Evolutionary conservation across 2,888 invertebrate genomes (phyloP).

Genomic region (Petrolisthes manimaculis): DNA sequence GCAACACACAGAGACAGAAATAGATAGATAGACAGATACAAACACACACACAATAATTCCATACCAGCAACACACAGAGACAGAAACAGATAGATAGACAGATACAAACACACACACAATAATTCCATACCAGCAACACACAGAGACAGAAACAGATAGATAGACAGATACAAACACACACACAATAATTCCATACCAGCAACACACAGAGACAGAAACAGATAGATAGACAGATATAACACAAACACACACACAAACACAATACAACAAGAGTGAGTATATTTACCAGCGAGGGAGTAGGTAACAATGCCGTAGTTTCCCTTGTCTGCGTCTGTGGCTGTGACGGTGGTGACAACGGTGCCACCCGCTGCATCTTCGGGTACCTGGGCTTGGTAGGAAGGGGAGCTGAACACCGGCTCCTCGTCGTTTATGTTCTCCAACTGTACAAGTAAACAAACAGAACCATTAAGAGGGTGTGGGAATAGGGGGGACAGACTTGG

Average conservation of each 20-base stretch:
- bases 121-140: not conserved
- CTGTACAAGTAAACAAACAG: constrained; percentile 21
- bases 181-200: too few species aligned
- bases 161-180: not conserved
- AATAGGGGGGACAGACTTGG: too few species aligned
- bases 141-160: not conserved
- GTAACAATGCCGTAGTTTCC: constrained; percentile 83
- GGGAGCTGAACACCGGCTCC: constrained; percentile 67
- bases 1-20: not conserved
- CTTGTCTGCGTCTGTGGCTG: constrained; percentile 83
- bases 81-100: not conserved
- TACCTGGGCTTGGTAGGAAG: constrained; percentile 79
- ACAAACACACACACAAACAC: not conserved
- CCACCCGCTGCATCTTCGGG: constrained; percentile 82
- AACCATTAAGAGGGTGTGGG: too few species aligned
- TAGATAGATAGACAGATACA: not conserved
- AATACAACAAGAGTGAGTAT: not conserved
- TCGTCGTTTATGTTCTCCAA: constrained; percentile 66
- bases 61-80: not conserved
- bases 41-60: too few species aligned
- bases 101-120: not conserved
- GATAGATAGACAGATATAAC: not conserved
- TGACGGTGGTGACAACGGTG: constrained; percentile 80
- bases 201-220: not conserved
- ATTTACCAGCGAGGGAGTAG: constrained; percentile 80